phyloP scores from a whole-genome alignment of 2,113 vertebrate genomes.

The Trochalopteron elliotii region DNA sequence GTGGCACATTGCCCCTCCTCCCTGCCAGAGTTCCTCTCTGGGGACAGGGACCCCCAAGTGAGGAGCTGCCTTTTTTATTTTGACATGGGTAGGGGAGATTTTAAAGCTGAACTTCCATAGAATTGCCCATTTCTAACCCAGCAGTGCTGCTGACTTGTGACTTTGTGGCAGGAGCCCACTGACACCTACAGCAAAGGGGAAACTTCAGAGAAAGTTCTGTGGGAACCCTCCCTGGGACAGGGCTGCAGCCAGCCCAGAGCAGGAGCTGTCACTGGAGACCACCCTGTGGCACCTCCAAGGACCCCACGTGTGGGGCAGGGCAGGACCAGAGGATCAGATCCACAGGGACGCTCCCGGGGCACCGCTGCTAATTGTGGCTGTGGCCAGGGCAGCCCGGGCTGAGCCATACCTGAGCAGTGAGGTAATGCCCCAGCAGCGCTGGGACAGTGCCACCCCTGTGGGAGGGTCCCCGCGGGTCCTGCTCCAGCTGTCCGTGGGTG shows the following conservation, averaged over 20 bases:
- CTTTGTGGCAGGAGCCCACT: background rate
- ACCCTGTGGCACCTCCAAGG: background rate
- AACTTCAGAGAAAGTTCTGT: background rate
- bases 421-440: background rate
- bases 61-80: background rate
- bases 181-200: background rate
- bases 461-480: background rate
- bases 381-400: background rate
- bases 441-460: rapidly evolving
- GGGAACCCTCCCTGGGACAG: rapidly evolving
- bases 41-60: background rate
- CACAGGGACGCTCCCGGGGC: background rate
- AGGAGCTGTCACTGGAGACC: background rate
- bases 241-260: background rate
- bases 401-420: background rate
- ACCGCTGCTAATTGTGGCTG: background rate
- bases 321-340: background rate
- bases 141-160: background rate
- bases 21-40: rapidly evolving
- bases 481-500: background rate
- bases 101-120: background rate
- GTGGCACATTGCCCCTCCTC: background rate
- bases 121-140: background rate
- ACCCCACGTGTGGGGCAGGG: rapidly evolving
- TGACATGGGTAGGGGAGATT: rapidly evolving